phyloP scores from a whole-genome alignment of 2,113 vertebrate species.

The Pelecanoides urinatrix region DNA sequence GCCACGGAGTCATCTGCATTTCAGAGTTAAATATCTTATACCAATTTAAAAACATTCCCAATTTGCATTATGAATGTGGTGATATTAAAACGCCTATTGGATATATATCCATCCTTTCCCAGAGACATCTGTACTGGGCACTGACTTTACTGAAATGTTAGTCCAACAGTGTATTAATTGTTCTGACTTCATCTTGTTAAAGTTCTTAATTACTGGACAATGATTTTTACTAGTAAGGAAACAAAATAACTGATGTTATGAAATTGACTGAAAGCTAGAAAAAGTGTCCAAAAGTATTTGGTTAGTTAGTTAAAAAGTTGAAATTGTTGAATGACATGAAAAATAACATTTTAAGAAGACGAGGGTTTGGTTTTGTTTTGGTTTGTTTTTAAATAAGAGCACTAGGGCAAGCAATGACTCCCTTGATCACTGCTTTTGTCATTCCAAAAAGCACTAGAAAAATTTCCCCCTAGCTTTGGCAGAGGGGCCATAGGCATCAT shows the following conservation, averaged over 20 bases:
- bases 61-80: rapidly evolving
- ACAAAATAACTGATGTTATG: background rate
- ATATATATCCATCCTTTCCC: background rate
- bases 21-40: background rate
- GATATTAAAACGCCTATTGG: background rate
- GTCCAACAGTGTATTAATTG: background rate
- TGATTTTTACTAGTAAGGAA: background rate
- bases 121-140: background rate
- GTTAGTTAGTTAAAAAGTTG: background rate
- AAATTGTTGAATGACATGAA: background rate
- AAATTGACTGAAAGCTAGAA: background rate
- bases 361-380: background rate
- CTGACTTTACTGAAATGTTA: background rate
- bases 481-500: background rate
- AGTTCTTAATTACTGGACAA: background rate
- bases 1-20: background rate
- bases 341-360: background rate
- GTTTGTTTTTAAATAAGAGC: background rate
- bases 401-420: background rate
- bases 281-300: background rate
- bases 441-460: background rate
- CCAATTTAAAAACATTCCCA: background rate
- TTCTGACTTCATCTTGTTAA: background rate
- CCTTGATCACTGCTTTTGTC: background rate
- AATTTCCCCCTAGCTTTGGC: background rate